These are phyloP conservation scores for Phaethornis superciliosus DNA, from an alignment of 2,113 vertebrate genomes.

Conservation along the genomic window DNA sequence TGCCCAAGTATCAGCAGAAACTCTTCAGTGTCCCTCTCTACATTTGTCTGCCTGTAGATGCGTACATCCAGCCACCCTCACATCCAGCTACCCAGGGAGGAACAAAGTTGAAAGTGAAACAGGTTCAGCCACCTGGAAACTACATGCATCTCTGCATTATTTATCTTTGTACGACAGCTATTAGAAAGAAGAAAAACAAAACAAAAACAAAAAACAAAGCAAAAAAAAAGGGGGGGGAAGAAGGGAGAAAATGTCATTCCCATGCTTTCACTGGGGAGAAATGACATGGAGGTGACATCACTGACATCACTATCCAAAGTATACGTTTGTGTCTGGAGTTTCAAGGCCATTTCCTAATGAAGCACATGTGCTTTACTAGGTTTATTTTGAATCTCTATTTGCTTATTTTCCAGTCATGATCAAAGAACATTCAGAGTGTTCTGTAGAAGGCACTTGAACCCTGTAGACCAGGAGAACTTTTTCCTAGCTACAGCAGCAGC, in stretches of 20 bases:
- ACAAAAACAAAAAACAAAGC: neutral
- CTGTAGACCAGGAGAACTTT: slow-evolving; percentile 31
- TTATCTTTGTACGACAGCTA: slow-evolving; percentile 20
- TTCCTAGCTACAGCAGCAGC: slow-evolving; percentile 40
- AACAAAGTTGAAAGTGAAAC: neutral
- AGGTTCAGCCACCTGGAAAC: neutral
- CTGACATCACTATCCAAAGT: slow-evolving; percentile 53
- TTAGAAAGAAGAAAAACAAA: neutral
- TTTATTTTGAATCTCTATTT: slow-evolving; percentile 79
- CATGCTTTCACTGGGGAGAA: slow-evolving; percentile 59
- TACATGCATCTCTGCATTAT: slow-evolving; percentile 10
- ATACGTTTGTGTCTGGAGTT: slow-evolving; percentile 57
- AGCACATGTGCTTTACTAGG: slow-evolving; percentile 65
- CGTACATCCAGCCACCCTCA: neutral
- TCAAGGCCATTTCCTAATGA: slow-evolving; percentile 73
- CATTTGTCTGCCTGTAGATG: neutral
- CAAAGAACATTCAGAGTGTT: slow-evolving; percentile 69
- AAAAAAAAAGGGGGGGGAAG: no score
- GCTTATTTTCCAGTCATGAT: slow-evolving; percentile 79
- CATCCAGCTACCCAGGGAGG: neutral
- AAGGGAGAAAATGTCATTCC: slow-evolving; percentile 49
- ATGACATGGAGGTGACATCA: slow-evolving; percentile 69
- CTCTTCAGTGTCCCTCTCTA: neutral
- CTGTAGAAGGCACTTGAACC: slow-evolving; percentile 66
- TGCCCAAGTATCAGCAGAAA: neutral